phyloP scores from a whole-genome alignment of 1,140 invertebrate genomes.

The Sitophilus oryzae region DNA sequence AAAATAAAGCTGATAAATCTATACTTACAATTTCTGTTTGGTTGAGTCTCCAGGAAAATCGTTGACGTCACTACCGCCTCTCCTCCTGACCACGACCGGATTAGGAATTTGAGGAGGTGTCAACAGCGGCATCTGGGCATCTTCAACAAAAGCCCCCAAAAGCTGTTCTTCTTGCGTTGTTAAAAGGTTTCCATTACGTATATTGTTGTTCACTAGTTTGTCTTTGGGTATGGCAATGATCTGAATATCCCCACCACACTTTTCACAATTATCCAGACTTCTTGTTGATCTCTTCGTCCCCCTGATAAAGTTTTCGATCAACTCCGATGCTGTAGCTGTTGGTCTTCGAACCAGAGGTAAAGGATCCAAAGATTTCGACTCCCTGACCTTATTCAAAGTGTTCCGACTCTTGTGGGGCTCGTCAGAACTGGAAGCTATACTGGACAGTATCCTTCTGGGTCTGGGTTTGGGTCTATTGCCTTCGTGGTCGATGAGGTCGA shows the following conservation, averaged over 20 bases:
- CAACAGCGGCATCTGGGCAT: slow-evolving; percentile 53
- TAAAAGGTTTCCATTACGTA: slow-evolving; percentile 51
- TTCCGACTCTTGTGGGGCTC: slow-evolving; percentile 45
- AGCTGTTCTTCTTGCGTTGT: slow-evolving; percentile 39
- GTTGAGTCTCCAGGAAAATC: slow-evolving; percentile 40
- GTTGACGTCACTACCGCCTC: slow-evolving; percentile 35
- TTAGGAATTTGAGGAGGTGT: slow-evolving; percentile 27
- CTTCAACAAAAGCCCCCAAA: slow-evolving; percentile 38
- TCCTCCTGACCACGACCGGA: slow-evolving; percentile 32
- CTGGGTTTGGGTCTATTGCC: slow-evolving; percentile 40
- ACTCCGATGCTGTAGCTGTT: slow-evolving; percentile 20
- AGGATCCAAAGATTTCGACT: slow-evolving; percentile 50
- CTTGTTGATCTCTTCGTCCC: slow-evolving; percentile 15
- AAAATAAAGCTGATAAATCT: background rate
- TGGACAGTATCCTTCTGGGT: slow-evolving; percentile 46
- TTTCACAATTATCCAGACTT: slow-evolving; percentile 45
- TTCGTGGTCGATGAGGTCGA: slow-evolving; percentile 42
- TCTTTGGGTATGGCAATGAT: slow-evolving; percentile 45
- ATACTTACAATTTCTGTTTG: slow-evolving; percentile 42
- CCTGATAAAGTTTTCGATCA: slow-evolving; percentile 20
- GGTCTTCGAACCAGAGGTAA: slow-evolving; percentile 38
- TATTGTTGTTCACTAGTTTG: slow-evolving; percentile 51
- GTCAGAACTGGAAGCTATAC: slow-evolving; percentile 51
- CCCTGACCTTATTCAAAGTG: slow-evolving; percentile 42
- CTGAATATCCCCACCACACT: slow-evolving; percentile 39